These are phyloP conservation scores for Pherbina coryleti DNA, from an alignment of 2,888 invertebrate species.

Conservation along the genomic window DNA sequence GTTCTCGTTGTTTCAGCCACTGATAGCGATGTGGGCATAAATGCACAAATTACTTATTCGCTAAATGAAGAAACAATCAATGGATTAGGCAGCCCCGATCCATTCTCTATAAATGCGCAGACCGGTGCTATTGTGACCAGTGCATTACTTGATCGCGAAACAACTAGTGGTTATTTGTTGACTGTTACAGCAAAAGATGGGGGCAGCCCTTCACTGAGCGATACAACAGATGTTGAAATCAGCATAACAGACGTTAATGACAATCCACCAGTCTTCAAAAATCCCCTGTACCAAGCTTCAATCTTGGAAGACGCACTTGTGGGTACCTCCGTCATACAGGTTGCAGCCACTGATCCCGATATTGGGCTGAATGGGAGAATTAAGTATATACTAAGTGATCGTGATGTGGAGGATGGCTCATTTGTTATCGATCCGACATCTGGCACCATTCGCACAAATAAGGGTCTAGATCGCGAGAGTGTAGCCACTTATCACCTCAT, in stretches of 20 bases:
- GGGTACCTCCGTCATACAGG: constrained; percentile 81
- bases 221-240: constrained; percentile 96
- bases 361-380: constrained; percentile 89
- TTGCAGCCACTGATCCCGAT: constrained; percentile 87
- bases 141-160: constrained; percentile 87
- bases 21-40: constrained; percentile 95
- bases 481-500: constrained; percentile 86
- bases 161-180: constrained; percentile 82
- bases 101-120: constrained; percentile 90
- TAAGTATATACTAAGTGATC: constrained; percentile 80
- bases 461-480: constrained; percentile 91
- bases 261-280: constrained; percentile 89
- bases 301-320: constrained; percentile 90
- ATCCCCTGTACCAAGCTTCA: constrained; percentile 83
- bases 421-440: constrained; percentile 94
- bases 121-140: constrained; percentile 95
- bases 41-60: constrained; percentile 89
- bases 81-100: constrained; percentile 74
- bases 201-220: constrained; percentile 89
- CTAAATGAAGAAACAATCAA: constrained; percentile 77
- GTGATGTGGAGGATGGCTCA: constrained; percentile 85
- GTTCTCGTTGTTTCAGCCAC: constrained; percentile 92
- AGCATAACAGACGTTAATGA: constrained; percentile 97
- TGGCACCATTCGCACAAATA: constrained; percentile 91
- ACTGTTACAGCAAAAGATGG: constrained; percentile 95